A percentile compares a stretch with the other conserved stretches of the same genome.
These are phyloP conservation scores for Candoia aspera DNA, from an alignment of 2,113 vertebrate species.

Conservation along the genomic window DNA sequence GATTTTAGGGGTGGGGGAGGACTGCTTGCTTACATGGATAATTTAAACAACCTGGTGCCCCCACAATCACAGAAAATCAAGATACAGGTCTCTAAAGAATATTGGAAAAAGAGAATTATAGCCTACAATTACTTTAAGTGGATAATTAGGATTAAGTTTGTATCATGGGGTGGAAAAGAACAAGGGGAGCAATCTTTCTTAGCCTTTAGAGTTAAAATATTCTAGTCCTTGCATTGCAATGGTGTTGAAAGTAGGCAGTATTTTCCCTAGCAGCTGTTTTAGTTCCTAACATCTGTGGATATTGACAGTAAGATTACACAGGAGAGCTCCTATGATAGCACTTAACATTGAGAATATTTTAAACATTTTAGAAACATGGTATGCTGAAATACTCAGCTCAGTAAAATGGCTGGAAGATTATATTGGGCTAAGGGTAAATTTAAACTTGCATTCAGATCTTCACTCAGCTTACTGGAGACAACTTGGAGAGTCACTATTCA, in stretches of 20 bases:
- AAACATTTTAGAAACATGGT: background rate
- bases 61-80: constrained; percentile 3
- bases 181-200: background rate
- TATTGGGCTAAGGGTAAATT: background rate
- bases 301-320: constrained; percentile 21
- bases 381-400: background rate
- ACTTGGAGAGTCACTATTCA: background rate
- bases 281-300: background rate
- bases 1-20: background rate
- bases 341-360: constrained; percentile 38
- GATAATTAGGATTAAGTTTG: constrained; percentile 3
- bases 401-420: background rate
- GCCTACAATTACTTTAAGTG: background rate
- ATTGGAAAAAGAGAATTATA: background rate
- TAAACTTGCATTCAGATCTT: background rate
- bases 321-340: background rate
- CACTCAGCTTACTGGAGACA: background rate
- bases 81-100: fast-evolving
- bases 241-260: constrained; percentile 1
- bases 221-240: background rate
- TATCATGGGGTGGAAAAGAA: constrained; percentile 14
- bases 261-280: constrained; percentile 15
- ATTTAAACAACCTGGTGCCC: background rate
- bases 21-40: background rate
- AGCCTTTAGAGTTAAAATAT: background rate